Evolutionary conservation across 2,113 vertebrate genomes (phyloP).

Genomic region (Lepidiolamprologus cunningtoni): DNA sequence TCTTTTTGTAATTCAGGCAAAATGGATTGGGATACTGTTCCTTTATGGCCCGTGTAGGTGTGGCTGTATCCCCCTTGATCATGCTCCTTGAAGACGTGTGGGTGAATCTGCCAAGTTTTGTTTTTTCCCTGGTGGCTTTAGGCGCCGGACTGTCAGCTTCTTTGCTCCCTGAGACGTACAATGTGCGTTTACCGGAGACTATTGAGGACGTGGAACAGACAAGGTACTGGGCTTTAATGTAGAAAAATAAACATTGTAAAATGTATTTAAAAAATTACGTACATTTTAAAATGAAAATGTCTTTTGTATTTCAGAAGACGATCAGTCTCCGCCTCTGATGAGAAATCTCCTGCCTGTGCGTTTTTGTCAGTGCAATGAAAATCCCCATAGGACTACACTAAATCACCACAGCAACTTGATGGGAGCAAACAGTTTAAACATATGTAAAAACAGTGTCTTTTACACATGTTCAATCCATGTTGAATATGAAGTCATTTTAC

Average conservation of each 20-base stretch:
- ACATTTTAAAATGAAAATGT: background rate
- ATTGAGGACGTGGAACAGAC: conserved; percentile 72
- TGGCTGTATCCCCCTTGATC: conserved; percentile 26
- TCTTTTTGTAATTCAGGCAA: conserved; percentile 11
- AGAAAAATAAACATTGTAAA: background rate
- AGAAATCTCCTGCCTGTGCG: background rate
- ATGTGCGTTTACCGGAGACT: conserved; percentile 70
- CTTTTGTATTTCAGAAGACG: conserved; percentile 21
- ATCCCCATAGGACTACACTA: background rate
- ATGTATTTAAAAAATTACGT: background rate
- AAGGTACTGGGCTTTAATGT: conserved; percentile 36
- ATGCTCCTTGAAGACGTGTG: conserved; percentile 29
- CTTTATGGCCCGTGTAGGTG: conserved; percentile 9
- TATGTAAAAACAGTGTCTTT: background rate
- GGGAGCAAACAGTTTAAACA: background rate
- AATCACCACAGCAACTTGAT: background rate
- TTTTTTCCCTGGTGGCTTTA: conserved; percentile 18
- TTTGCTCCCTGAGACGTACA: conserved; percentile 50
- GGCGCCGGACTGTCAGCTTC: background rate
- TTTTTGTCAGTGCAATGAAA: background rate
- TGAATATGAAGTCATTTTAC: background rate
- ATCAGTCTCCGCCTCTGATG: conserved; percentile 7
- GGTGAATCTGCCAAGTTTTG: background rate
- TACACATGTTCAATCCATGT: background rate
- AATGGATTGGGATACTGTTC: conserved; percentile 41